Evolutionary conservation across 2,888 invertebrate species (phyloP), one percentile per base, ranked within the genome.

Genomic region (Idaea biselata): DNA sequence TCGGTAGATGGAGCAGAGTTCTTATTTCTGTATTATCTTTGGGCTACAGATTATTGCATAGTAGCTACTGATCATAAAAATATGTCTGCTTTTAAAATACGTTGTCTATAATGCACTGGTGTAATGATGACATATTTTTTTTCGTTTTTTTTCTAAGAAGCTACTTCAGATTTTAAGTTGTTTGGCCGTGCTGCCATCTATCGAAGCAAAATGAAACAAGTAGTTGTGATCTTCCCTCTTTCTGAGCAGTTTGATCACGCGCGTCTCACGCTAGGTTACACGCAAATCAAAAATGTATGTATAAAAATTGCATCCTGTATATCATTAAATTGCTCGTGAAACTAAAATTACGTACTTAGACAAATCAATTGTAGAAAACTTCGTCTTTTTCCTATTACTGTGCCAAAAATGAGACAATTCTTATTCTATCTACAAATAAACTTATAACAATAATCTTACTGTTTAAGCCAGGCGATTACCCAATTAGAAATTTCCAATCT

Each of bases 361-460:
- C 44, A 77, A 73, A 80, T 74, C 66, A 31, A 77, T 66, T 65
- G 25, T 25, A 72, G 73, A 68, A 66, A 71, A 76, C 77, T 79
- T 83, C 79, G 76, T 80, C 80, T 80, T 78, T 83, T 82, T 83
- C 85, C 84, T 85, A 85, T 74, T 73, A 44, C 86, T 89, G 91
- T 91, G 91, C 91, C 91, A 91, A 90, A 89, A 83, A 76, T 73
- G 77, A 81, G 78, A 79, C 77, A 77, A 76, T 73, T 73, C 76
- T 56, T 14, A 58, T 60, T 17, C 58, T 58, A 61, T n/a, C 54
- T 25, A 25, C 25, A 25, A n/a, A 25, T 55, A 33, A n/a, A 53
- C 55, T 17, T 61, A 62, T 33, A 11, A 44, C 44, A 44, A 33
- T 58, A 44, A 25, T 58, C 16, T 58, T 56, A 56, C 18, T 56